Evolutionary conservation across 2,113 vertebrate genomes (phyloP), one percentile per base, ranked within the genome.

Genomic region (Neogobius melanostomus): DNA sequence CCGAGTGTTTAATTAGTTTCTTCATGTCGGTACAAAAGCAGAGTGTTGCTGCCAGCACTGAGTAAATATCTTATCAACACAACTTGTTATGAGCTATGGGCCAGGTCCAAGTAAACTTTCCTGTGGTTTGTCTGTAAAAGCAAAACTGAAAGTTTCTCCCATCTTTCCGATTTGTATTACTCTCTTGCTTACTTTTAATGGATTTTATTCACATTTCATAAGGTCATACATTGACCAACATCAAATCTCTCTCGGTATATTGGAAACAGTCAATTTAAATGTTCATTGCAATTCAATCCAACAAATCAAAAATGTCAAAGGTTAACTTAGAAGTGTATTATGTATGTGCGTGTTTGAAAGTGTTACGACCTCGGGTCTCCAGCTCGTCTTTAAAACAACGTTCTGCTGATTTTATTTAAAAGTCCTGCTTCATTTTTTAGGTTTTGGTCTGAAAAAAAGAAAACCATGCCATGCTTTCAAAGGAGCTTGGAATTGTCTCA

Each of bases 11-110:
- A 48, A 64, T 64, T 64, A 64, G 62, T 64, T 64, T 64, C 62
- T 64, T 64, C 46, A 46, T 64, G 62, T 64, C n/a, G 46, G 62
- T 64, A 46, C 46, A 64, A 64, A 64, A 64, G 62, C 45, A 12
- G 14, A 61, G 59, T 45, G 36, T 44, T 16, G 44, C 62, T 46
- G 44, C 46, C 62, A 64, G 62, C 62, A 64, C 45, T 48, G 45
- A 48, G 44, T 21, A 46, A 46, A 64, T 46, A 64, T 64, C 44
- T 48, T 64, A 64, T 64, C 62, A 64, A 21, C 43, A 17, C 44
- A 12, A 48, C 62, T 48, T 64, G 21, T 64, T 46, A 21, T 64
- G 44, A 21, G 62, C 8, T 17, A 47, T 64, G 62, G 62, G 5
- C 46, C 17, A 17, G 17, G 16, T 64, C 15, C 16, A n/a, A 44